These are phyloP conservation scores for Oplegnathus fasciatus DNA, from an alignment of 2,113 vertebrate genomes.

Conservation along the genomic window DNA sequence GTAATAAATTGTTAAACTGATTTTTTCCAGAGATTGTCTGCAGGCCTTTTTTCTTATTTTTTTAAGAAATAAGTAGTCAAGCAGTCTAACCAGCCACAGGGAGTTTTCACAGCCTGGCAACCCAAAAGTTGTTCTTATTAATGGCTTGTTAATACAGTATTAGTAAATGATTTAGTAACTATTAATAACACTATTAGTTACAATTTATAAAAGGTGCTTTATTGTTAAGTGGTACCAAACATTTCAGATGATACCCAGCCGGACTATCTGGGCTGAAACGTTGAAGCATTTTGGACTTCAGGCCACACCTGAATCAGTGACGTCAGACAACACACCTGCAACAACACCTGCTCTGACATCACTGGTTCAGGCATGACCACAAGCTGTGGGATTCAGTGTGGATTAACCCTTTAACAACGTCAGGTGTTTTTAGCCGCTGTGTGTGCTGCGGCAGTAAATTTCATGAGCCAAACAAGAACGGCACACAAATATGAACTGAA, in stretches of 20 bases:
- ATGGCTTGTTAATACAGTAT: background rate
- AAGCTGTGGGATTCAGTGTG: background rate
- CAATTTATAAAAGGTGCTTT: background rate
- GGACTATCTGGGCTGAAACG: background rate
- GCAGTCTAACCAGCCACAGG: too few species aligned
- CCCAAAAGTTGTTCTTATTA: background rate
- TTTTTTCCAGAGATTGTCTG: too few species aligned
- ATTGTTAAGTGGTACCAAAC: background rate
- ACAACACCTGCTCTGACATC: constrained; percentile 1
- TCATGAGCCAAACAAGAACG: constrained; percentile 80
- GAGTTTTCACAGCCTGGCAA: too few species aligned
- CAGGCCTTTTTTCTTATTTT: too few species aligned
- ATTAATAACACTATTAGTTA: background rate
- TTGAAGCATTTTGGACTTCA: background rate
- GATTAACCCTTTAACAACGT: background rate
- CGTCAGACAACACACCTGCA: background rate
- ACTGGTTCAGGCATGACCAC: background rate
- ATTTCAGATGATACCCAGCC: background rate
- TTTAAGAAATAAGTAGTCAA: too few species aligned
- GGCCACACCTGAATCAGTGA: background rate
- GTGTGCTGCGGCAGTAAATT: constrained; percentile 63
- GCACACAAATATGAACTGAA: constrained; percentile 76
- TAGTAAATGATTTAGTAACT: background rate
- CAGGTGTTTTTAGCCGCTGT: background rate
- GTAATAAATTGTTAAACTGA: background rate